Base-by-base conservation (phyloP, 2,113 vertebrate genomes). In the Tychaedon coryphoeus region DNA sequence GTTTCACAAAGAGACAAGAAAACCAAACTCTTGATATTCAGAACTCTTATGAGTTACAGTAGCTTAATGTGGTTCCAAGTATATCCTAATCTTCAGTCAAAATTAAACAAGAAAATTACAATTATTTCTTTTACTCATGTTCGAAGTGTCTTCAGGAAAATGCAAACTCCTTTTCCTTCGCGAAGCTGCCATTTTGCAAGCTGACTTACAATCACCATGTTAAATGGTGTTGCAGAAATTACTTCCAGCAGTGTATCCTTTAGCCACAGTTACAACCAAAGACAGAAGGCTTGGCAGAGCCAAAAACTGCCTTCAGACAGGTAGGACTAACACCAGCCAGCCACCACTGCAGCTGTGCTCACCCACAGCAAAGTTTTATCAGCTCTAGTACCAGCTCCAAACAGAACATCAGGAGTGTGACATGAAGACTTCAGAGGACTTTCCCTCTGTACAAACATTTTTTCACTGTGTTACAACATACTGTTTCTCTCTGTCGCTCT, bases 341-440 rank as follows among this genome's bases (percentile, higher is more conserved):
- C 15, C 22, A 34, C 7, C 24, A 28, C 29, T 17, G n/a, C 40
- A 62, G 36, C 28, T 45, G 25, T 40, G 34, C 14, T 50, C 20
- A 18, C 11, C 14, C 43, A 36, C 51, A 86, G 48, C 12, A 9
- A 47, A 62, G 8, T 62, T 56, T 61, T 60, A 33, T 13, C 56
- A 56, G 11, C 34, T 42, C 29, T 3, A 50, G 23, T 3, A 43
- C 10, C 11, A 75, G 13, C 12, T 31, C 40, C 1, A 0, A 70
- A 45, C 10, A 43, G 29, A 86, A 51, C 36, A 62, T 19, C 34
- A n/a, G 28, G 14, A n/a, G 45, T 24, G 8, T 4, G 36, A 57
- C 6, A 42, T 1, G 6, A 83, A 66, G 33, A 65, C 18, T 47
- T 28, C 22, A 70, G 42, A 71, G 74, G 51, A 42, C 26, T 48